Percentiles rank a stretch among this genome's conserved stretches.
phyloP scores from a whole-genome alignment of 2,797 vertebrate genomes.

The Cuniculus paca region DNA sequence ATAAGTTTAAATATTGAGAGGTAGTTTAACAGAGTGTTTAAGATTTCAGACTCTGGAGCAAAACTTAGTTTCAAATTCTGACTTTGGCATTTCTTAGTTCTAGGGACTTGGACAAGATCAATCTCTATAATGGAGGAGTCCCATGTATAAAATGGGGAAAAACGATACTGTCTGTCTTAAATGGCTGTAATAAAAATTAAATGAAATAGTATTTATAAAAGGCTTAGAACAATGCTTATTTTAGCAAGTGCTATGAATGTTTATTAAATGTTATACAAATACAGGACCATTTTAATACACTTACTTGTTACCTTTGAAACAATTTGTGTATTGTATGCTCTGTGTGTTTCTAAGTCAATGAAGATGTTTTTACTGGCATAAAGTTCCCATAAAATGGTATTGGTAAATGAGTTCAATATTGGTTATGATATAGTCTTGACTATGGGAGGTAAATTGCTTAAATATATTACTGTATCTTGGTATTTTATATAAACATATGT shows the following conservation, averaged over 20 bases:
- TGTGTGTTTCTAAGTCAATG: slow-evolving; percentile 30
- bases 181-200: neutral
- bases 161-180: neutral
- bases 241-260: neutral
- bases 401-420: slow-evolving; percentile 5
- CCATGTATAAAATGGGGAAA: neutral
- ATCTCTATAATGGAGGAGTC: neutral
- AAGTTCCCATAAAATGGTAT: neutral
- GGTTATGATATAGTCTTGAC: neutral
- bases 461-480: neutral
- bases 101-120: neutral
- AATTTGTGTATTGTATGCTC: neutral
- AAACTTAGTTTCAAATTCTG: neutral
- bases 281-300: slow-evolving; percentile 33
- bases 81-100: neutral
- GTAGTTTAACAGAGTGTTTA: neutral
- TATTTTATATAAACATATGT: neutral
- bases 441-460: neutral
- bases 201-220: slow-evolving; percentile 47
- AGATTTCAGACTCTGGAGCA: neutral
- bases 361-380: slow-evolving; percentile 11
- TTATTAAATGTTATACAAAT: slow-evolving; percentile 52
- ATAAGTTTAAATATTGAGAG: neutral
- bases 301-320: neutral
- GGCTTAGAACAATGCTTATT: neutral